These are phyloP conservation scores for Arvicanthis niloticus DNA, from an alignment of 2,113 vertebrate species.

Conservation along the genomic window DNA sequence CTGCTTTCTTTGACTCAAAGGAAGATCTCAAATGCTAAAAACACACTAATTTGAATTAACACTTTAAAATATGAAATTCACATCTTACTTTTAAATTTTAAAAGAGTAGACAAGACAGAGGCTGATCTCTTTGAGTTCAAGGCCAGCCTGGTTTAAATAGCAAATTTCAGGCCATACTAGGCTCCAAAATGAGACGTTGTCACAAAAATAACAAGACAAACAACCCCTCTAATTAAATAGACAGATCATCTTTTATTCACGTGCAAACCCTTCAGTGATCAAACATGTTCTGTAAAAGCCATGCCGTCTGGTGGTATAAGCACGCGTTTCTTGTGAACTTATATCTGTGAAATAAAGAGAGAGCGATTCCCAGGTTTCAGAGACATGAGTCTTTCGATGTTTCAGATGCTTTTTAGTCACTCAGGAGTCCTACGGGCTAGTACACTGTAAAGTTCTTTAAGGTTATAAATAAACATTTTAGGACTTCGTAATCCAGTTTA, in stretches of 20 bases:
- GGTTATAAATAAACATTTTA: neutral
- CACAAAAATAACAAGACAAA: neutral
- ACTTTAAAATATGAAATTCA: neutral
- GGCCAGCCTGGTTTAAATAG: neutral
- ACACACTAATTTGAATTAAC: neutral
- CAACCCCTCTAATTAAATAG: neutral
- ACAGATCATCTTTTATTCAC: neutral
- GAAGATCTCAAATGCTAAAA: neutral
- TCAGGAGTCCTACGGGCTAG: too few relatives aligned
- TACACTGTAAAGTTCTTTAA: neutral
- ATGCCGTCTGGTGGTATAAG: neutral
- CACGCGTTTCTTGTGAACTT: neutral
- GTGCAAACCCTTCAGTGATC: neutral
- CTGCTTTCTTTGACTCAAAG: neutral
- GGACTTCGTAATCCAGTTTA: too few relatives aligned
- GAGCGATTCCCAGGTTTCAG: too few relatives aligned
- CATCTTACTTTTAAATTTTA: neutral
- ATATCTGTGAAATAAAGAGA: neutral
- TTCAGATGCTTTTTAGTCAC: neutral
- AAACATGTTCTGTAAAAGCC: neutral
- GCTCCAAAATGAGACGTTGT: too few relatives aligned
- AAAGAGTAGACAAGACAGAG: neutral
- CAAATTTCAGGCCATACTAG: neutral
- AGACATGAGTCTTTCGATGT: rapidly evolving
- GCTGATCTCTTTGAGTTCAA: neutral